These are phyloP conservation scores for Latrodectus geometricus DNA, from an alignment of 1,140 invertebrate genomes.

Conservation along the genomic window DNA sequence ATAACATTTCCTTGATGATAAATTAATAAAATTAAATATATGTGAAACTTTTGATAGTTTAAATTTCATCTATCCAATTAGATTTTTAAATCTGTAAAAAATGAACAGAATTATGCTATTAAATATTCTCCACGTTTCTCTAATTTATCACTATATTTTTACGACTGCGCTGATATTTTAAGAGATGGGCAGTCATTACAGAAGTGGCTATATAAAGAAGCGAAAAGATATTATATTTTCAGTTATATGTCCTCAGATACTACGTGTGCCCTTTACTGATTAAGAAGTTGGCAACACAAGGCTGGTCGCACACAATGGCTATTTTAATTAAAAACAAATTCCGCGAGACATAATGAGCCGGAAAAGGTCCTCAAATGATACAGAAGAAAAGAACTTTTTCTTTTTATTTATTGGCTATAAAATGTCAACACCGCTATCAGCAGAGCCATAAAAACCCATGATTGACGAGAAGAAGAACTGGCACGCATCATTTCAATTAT, in stretches of 20 bases:
- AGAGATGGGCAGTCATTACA: no score
- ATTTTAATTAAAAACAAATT: conserved; percentile 38
- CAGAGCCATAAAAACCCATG: conserved; percentile 35
- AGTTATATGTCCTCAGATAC: not conserved
- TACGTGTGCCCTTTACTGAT: not conserved
- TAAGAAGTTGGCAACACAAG: conserved; percentile 15
- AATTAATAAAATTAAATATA: no score
- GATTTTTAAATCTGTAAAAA: not conserved
- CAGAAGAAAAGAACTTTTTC: conserved; percentile 27
- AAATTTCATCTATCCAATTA: no score
- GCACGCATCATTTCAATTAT: conserved; percentile 38
- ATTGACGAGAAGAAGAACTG: conserved; percentile 32
- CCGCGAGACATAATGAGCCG: conserved; percentile 17
- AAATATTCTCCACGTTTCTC: not conserved
- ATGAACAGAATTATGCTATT: not conserved
- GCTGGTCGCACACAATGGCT: conserved; percentile 8
- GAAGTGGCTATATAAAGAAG: not conserved
- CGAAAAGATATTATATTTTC: not conserved
- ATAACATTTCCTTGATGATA: no score
- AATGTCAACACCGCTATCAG: conserved; percentile 52
- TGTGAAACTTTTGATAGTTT: no score
- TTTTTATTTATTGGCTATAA: conserved; percentile 52
- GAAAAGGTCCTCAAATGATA: conserved; percentile 8
- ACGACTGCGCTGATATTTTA: no score
- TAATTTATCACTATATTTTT: no score